Evolutionary conservation across 1,140 invertebrate species (phyloP), one percentile per base, ranked within the genome.

Genomic region (Drosophila paulistorum): DNA sequence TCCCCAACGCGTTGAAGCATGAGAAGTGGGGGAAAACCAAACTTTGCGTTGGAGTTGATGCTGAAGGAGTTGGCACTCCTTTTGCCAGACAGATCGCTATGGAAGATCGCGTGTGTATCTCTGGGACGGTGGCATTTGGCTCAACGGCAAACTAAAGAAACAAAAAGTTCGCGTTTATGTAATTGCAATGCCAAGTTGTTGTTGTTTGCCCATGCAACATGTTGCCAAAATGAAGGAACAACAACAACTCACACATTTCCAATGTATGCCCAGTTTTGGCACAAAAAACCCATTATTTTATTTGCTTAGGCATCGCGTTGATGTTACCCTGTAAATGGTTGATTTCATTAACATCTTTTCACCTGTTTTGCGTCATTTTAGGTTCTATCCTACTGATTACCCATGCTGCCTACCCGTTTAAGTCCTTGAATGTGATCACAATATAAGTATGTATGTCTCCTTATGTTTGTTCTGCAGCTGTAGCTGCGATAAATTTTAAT

Each of bases 161-260:
- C 17, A 65, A 17, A 54, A 48, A 74, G 63, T 33, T 69, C 65
- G 72, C 61, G 77, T 70, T 77, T 72, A 66, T 70, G 67, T 79
- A 76, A 71, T 73, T 79, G 61, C 77, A 54, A 68, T 61, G 69
- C 76, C 63, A 72, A 78, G 63, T 30, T 26, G 23, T 26, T 30
- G 35, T 68, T 71, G 68, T 63, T 62, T 67, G 71, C 45, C 17
- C 69, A 57, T 69, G 72, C 76, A 89, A 77, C 75, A 76, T 75
- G 65, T 55, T 77, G 68, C 59, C 80, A 79, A 69, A 71, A 66
- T 62, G 65, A 66, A 65, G 11, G 42, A 54, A 48, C 54, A 69
- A 48, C 41, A 14, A 30, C 57, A 26, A 39, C 17, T 17, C 17
- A 14, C 1, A 14, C 17, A 61, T 35, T n/a, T 37, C 20, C 5